Percentiles rank a stretch among this genome's conserved stretches.
Evolutionary conservation across 2,113 vertebrate genomes (phyloP).

Genomic region (Thinocorus orbignyianus): DNA sequence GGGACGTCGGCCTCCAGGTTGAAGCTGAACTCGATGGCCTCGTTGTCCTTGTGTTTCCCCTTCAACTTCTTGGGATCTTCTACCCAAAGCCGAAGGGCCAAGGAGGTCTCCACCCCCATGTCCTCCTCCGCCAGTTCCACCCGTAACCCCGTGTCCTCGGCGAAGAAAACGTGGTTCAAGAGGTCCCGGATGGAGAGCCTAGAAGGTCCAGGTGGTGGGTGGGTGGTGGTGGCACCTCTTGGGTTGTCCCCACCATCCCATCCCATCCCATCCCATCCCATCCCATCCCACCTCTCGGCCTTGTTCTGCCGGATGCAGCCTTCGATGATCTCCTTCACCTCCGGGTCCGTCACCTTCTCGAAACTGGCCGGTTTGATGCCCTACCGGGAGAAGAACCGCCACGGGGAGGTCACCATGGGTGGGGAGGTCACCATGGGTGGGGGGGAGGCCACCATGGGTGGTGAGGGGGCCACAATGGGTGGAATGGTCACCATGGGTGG

Average conservation of each 20-base stretch:
- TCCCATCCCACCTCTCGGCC: slow-evolving; percentile 81
- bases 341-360: slow-evolving; percentile 91
- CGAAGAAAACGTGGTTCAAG: slow-evolving; percentile 89
- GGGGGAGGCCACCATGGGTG: too few relatives aligned
- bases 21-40: slow-evolving; percentile 97
- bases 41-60: slow-evolving; percentile 96
- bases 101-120: slow-evolving; percentile 76
- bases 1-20: slow-evolving; percentile 88
- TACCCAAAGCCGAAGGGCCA: slow-evolving; percentile 92
- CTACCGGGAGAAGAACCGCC: slow-evolving; percentile 51
- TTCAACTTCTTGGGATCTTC: slow-evolving; percentile 95
- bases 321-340: slow-evolving; percentile 96
- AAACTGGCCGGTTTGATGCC: slow-evolving; percentile 96
- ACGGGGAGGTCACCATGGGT: background rate
- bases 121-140: slow-evolving; percentile 94
- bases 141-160: slow-evolving; percentile 91
- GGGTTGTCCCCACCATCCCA: background rate
- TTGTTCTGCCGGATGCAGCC: slow-evolving; percentile 93
- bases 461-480: too few relatives aligned
- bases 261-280: too few relatives aligned
- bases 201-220: too few relatives aligned
- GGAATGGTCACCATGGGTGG: too few relatives aligned
- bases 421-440: background rate
- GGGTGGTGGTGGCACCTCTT: too few relatives aligned
- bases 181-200: slow-evolving; percentile 90